Percentiles rank a stretch among this genome's conserved stretches.
phyloP scores from a whole-genome alignment of 2,888 invertebrate genomes.

The Pycnomerus fuliginosus region DNA sequence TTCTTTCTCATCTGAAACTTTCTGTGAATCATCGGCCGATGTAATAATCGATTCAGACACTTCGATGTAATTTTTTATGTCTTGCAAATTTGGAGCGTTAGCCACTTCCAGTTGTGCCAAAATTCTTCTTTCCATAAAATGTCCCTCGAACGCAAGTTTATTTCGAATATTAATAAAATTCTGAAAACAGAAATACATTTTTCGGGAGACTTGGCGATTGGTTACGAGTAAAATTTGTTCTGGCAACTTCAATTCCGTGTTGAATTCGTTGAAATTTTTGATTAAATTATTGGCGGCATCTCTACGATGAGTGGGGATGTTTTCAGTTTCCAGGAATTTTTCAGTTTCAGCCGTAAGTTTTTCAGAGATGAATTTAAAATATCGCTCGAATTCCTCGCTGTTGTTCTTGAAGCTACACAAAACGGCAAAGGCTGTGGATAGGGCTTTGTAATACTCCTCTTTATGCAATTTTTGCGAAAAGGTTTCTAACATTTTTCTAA shows the following conservation, averaged over 20 bases:
- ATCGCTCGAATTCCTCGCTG: conserved; percentile 1
- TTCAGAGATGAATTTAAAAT: conserved; percentile 1
- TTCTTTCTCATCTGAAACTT: conserved; percentile 10
- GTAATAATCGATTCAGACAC: conserved; percentile 20
- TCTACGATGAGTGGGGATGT: conserved; percentile 3
- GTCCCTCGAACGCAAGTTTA: conserved; percentile 7
- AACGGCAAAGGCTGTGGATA: conserved; percentile 10
- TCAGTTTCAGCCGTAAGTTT: conserved; percentile 12
- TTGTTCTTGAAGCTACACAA: conserved; percentile 8
- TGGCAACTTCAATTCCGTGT: conserved; percentile 10
- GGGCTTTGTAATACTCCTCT: conserved; percentile 13
- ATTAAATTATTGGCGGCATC: conserved; percentile 9
- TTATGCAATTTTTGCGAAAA: conserved; percentile 3
- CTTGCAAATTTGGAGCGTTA: conserved; percentile 6
- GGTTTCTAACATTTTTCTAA: conserved; percentile 4
- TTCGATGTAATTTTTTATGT: conserved; percentile 13
- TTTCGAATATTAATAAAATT: conserved; percentile 14
- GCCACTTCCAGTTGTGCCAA: conserved; percentile 1
- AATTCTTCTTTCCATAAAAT: conserved; percentile 3
- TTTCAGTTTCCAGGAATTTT: conserved; percentile 6
- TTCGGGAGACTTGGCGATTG: not conserved
- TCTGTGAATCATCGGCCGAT: conserved; percentile 4
- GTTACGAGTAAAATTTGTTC: conserved; percentile 8
- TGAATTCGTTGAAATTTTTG: conserved; percentile 13
- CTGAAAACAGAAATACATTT: conserved; percentile 6